Evolutionary conservation across 2,797 vertebrate genomes (phyloP).

Genomic region (Melopsittacus undulatus): DNA sequence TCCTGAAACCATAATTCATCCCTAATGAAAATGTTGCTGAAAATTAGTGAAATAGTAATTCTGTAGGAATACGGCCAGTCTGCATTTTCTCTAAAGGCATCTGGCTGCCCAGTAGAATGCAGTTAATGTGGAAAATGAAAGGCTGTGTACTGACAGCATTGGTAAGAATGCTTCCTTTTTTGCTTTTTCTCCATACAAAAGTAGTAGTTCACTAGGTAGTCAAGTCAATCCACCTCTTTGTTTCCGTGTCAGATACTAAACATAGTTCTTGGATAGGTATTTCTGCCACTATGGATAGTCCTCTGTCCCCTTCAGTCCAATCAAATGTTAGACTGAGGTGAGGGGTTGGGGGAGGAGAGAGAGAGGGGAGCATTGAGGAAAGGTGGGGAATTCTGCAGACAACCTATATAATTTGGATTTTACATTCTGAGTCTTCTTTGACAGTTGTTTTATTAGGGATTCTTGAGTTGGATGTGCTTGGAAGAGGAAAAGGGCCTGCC

Average conservation of each 20-base stretch:
- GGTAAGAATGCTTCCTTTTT: background rate
- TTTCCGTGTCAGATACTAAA: background rate
- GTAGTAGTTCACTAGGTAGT: background rate
- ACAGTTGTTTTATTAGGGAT: background rate
- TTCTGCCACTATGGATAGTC: background rate
- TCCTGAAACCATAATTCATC: slow-evolving; percentile 5
- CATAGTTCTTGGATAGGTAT: background rate
- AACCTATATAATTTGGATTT: background rate
- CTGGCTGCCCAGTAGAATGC: background rate
- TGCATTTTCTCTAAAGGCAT: background rate
- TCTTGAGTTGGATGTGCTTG: background rate
- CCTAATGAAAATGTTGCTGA: slow-evolving; percentile 21
- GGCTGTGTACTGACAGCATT: background rate
- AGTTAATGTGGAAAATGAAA: background rate
- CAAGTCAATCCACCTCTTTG: background rate
- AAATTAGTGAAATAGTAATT: slow-evolving; percentile 15
- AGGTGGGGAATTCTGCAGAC: background rate
- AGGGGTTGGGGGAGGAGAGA: accelerated
- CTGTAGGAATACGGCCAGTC: background rate
- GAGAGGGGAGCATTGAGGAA: background rate
- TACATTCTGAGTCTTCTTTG: background rate
- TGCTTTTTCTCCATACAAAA: background rate
- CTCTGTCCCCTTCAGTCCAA: background rate
- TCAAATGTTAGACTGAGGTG: background rate
- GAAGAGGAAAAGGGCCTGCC: background rate